Evolutionary conservation across 2,113 vertebrate genomes (phyloP).

Genomic region (Himantopus leucocephalus): DNA sequence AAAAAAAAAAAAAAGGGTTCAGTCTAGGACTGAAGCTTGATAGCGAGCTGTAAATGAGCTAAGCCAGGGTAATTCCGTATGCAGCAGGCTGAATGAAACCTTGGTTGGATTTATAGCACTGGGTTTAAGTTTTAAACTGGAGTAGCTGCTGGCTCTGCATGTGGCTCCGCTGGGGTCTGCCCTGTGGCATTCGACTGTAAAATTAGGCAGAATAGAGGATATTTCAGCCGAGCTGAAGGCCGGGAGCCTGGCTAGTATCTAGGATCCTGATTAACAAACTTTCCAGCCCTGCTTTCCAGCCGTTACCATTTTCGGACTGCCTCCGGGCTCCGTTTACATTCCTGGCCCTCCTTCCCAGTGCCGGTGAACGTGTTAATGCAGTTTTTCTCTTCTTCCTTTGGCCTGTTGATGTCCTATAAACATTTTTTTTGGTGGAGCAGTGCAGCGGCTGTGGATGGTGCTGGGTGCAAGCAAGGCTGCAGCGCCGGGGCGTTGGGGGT

Average conservation of each 20-base stretch:
- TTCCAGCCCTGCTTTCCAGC: slow-evolving; percentile 37
- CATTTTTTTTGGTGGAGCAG: background rate
- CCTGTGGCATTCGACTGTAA: accelerated
- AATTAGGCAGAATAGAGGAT: background rate
- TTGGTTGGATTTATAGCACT: background rate
- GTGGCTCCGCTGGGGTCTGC: background rate
- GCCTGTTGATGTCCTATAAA: background rate
- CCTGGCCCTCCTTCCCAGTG: slow-evolving; percentile 2
- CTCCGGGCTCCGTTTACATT: slow-evolving; percentile 58
- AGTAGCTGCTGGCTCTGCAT: background rate
- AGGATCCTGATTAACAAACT: background rate
- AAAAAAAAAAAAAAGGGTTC: background rate
- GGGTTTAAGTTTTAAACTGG: background rate
- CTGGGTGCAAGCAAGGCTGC: background rate
- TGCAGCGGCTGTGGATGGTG: accelerated
- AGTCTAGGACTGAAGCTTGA: background rate
- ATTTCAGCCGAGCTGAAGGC: background rate
- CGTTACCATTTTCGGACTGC: slow-evolving; percentile 62
- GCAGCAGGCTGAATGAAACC: background rate
- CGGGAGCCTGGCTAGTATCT: slow-evolving; percentile 38
- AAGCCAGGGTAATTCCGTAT: background rate
- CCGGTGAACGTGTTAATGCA: background rate
- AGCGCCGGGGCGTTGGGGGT: accelerated
- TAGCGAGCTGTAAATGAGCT: accelerated
- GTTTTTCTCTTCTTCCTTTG: background rate